Conservation (phyloP, 2,113 vertebrate species). For the Micromys minutus region DNA sequence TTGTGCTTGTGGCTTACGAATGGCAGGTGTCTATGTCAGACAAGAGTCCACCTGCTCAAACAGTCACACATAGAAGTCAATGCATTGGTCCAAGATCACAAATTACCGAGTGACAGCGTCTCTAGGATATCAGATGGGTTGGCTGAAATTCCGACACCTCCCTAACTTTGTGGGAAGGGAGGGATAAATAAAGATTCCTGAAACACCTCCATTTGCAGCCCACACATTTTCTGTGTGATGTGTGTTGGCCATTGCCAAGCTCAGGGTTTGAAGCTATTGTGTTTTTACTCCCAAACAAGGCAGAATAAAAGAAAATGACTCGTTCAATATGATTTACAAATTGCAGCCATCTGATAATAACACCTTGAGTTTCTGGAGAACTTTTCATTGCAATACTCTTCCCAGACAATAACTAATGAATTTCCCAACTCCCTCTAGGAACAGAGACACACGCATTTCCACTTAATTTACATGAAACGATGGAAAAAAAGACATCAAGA, state of each 20-base stretch:
- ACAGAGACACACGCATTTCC: not conserved
- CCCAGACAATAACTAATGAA: conserved; percentile 56
- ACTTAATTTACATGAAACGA: conserved; percentile 51
- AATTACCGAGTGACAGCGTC: not conserved
- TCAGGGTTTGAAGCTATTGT: not conserved
- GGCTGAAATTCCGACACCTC: not conserved
- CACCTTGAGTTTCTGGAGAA: conserved; percentile 45
- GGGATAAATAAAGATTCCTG: not conserved
- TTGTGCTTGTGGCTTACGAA: not conserved
- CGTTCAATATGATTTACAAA: conserved; percentile 64
- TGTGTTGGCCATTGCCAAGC: not conserved
- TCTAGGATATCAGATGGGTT: not conserved
- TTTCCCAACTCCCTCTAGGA: conserved; percentile 50
- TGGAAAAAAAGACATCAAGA: not conserved
- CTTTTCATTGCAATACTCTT: conserved; percentile 3
- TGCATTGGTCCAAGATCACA: not conserved
- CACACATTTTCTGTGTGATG: not conserved
- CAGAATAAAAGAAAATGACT: conserved; percentile 37
- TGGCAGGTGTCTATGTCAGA: not conserved
- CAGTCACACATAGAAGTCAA: not conserved
- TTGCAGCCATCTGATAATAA: conserved; percentile 35
- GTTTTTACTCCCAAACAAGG: conserved; percentile 37
- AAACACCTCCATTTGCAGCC: not conserved
- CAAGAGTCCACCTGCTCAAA: too few species aligned
- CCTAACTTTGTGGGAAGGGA: not conserved